Percentiles rank a stretch among this genome's conserved stretches.
These are phyloP conservation scores for Nannobrachium achirus DNA, from an alignment of 2,113 vertebrate genomes.

Conservation along the genomic window DNA sequence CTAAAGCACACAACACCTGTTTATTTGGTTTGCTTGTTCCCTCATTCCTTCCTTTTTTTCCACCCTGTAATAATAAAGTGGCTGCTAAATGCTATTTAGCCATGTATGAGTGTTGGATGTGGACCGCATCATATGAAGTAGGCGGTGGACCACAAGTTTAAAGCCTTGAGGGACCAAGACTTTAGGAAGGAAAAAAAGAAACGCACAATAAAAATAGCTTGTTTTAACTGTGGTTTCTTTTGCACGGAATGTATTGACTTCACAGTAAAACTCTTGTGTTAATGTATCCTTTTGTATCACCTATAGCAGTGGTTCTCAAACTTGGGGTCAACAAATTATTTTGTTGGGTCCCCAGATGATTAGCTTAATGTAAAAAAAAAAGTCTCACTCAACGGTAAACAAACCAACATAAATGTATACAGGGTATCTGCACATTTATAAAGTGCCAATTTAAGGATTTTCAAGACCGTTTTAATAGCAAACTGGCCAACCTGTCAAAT, in stretches of 20 bases:
- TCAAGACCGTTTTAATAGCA: no score
- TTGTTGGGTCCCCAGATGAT: no score
- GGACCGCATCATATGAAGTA: slow-evolving; percentile 55
- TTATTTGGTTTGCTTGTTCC: slow-evolving; percentile 79
- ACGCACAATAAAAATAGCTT: slow-evolving; percentile 32
- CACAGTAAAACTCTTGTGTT: neutral
- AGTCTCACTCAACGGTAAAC: no score
- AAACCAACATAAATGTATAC: no score
- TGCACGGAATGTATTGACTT: neutral
- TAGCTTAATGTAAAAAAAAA: no score
- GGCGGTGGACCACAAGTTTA: slow-evolving; percentile 51
- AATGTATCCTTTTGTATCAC: no score
- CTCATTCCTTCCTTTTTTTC: slow-evolving; percentile 46
- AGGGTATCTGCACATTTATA: no score
- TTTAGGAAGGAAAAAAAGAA: no score
- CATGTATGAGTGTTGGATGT: slow-evolving; percentile 43
- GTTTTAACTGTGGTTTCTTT: neutral
- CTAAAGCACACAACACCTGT: slow-evolving; percentile 83
- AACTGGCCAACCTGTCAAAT: no score
- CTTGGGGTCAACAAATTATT: no score
- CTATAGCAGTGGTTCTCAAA: no score
- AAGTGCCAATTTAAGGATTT: no score
- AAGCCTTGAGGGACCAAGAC: slow-evolving; percentile 55
- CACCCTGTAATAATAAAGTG: slow-evolving; percentile 69
- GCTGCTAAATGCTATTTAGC: slow-evolving; percentile 68